A percentile compares a stretch with the other conserved stretches of the same genome.
Evolutionary conservation across 2,113 vertebrate genomes (phyloP).

Genomic region (Corapipo altera): DNA sequence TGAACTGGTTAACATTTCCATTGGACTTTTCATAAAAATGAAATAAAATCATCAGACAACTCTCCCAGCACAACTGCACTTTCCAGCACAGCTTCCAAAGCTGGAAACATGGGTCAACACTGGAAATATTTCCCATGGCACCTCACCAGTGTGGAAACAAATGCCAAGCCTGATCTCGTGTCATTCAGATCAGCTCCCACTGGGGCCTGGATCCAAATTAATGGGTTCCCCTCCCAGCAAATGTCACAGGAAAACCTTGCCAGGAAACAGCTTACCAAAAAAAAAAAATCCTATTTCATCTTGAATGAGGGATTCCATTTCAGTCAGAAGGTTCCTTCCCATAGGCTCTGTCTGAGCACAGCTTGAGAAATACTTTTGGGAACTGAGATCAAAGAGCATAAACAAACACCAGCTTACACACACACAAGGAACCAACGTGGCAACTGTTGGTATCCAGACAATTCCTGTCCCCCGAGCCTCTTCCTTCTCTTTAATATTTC

Average conservation of each 20-base stretch:
- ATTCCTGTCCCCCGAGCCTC: not conserved
- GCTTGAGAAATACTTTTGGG: slow-evolving; percentile 44
- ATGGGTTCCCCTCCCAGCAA: slow-evolving; percentile 49
- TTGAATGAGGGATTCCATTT: slow-evolving; percentile 34
- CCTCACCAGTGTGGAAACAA: slow-evolving; percentile 38
- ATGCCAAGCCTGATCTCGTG: slow-evolving; percentile 51
- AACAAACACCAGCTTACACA: not conserved
- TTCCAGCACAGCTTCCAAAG: slow-evolving; percentile 49
- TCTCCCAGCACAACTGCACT: not conserved
- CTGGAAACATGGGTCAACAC: slow-evolving; percentile 49
- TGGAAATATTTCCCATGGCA: slow-evolving; percentile 63
- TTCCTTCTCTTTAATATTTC: not conserved
- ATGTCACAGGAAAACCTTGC: slow-evolving; percentile 43
- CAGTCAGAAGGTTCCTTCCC: slow-evolving; percentile 29
- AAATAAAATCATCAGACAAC: not conserved
- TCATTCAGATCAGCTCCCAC: slow-evolving; percentile 57
- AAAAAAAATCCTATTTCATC: not conserved
- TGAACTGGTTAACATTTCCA: slow-evolving; percentile 13
- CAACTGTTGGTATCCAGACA: not conserved
- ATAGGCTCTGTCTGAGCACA: not conserved
- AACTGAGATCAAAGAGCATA: slow-evolving; percentile 16
- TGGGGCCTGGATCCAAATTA: slow-evolving; percentile 52
- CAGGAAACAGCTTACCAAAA: not conserved
- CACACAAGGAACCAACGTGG: not conserved
- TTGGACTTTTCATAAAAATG: not conserved